A percentile compares a stretch with the other conserved stretches of the same genome.
phyloP scores from a whole-genome alignment of 2,888 invertebrate genomes.

The Vesta saturnalis region DNA sequence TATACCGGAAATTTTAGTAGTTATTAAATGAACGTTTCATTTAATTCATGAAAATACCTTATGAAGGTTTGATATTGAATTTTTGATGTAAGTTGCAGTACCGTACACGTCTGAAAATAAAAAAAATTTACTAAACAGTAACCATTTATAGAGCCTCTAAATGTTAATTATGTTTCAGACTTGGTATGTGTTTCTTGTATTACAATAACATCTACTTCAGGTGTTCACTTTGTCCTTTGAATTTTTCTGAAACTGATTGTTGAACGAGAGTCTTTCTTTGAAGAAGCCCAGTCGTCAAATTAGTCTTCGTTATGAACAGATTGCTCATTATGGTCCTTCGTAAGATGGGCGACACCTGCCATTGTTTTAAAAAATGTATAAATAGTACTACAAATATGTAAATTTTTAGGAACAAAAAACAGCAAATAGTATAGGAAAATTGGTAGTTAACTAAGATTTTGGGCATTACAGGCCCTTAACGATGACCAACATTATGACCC shows the following conservation, averaged over 20 bases:
- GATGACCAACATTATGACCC: too few relatives aligned
- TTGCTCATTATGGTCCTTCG: neutral
- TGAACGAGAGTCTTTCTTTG: neutral
- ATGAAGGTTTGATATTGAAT: neutral
- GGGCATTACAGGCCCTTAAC: too few relatives aligned
- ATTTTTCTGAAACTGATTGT: neutral
- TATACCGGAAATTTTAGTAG: neutral
- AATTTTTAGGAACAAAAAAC: neutral
- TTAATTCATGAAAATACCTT: neutral
- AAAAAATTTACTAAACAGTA: neutral
- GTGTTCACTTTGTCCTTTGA: neutral
- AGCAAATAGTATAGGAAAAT: too few relatives aligned
- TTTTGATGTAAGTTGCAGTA: neutral
- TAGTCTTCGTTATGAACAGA: neutral
- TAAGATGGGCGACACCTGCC: neutral
- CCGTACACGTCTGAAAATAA: neutral
- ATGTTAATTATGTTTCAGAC: neutral
- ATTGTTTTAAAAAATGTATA: neutral
- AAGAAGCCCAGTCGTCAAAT: neutral
- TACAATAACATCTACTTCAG: neutral
- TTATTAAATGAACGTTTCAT: neutral
- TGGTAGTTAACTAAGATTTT: too few relatives aligned
- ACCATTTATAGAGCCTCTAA: neutral
- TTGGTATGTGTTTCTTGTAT: neutral
- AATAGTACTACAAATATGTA: neutral